Percentiles rank a stretch among this genome's conserved stretches.
Conservation (phyloP, 1,140 invertebrate genomes). For the Bombus polaris region DNA sequence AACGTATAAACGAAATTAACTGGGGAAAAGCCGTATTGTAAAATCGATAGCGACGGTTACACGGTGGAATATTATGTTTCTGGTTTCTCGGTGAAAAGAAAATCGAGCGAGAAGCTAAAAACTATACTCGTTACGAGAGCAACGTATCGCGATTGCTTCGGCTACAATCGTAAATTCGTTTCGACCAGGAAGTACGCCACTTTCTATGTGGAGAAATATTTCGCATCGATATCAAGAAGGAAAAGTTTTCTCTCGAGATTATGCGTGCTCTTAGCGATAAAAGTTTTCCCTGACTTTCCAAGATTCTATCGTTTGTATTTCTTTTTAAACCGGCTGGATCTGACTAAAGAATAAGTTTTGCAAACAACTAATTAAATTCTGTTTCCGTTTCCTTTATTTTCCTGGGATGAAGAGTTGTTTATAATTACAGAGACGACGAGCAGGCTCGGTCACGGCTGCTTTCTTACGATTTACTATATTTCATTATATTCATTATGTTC, state of each 20-base stretch:
- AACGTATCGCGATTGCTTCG: background rate
- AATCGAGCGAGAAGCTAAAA: background rate
- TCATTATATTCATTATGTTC: background rate
- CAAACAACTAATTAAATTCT: constrained; percentile 4
- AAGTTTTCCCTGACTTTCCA: background rate
- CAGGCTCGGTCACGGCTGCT: background rate
- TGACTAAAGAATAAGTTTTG: background rate
- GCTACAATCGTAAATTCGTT: background rate
- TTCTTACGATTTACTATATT: background rate
- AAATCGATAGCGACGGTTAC: background rate
- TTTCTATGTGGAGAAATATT: background rate
- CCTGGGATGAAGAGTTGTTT: background rate
- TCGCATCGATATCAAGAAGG: background rate
- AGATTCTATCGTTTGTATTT: background rate
- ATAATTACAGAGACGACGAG: background rate
- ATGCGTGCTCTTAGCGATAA: background rate
- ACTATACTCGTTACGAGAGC: background rate
- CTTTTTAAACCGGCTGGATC: background rate
- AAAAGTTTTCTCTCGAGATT: background rate
- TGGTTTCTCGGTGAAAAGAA: background rate
- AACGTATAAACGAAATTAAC: no score
- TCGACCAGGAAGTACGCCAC: background rate
- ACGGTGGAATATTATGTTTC: background rate
- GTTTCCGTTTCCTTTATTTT: background rate
- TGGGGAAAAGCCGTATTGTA: background rate